phyloP scores from a whole-genome alignment of 2,888 invertebrate genomes.

The Dichetophora obliterata region DNA sequence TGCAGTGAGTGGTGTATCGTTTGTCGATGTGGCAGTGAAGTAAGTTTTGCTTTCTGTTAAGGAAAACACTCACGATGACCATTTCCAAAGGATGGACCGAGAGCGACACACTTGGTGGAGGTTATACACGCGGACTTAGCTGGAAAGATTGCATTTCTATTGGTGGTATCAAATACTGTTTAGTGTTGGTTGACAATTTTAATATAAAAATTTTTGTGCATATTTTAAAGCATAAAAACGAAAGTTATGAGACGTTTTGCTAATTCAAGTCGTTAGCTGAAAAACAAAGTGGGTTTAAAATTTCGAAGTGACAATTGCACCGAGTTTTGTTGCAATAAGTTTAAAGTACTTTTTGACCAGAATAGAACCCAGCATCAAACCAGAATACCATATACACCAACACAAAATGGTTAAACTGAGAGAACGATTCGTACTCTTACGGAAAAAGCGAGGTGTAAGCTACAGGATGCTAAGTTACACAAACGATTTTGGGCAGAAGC shows the following conservation, averaged over 20 bases:
- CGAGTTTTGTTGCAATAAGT: background rate
- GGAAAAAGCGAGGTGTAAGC: background rate
- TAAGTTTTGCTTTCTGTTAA: background rate
- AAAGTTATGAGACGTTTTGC: background rate
- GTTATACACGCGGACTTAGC: slow-evolving; percentile 10
- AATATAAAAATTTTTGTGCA: background rate
- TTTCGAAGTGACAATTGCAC: background rate
- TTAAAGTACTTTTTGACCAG: background rate
- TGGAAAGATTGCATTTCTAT: background rate
- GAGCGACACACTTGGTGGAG: background rate
- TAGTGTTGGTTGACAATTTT: slow-evolving; percentile 3
- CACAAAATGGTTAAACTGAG: background rate
- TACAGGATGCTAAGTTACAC: slow-evolving; percentile 3
- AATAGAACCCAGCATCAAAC: background rate
- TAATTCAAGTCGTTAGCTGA: background rate
- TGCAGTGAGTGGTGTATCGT: background rate
- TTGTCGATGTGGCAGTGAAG: background rate
- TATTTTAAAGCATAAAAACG: slow-evolving; percentile 16
- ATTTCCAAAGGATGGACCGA: background rate
- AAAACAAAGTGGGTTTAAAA: background rate
- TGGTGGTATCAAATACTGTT: background rate
- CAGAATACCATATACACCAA: background rate
- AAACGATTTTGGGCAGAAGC: slow-evolving; percentile 30
- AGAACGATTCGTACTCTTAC: background rate
- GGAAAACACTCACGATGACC: background rate